Evolutionary conservation across 2,888 invertebrate species (phyloP), one percentile per base, ranked within the genome.

Genomic region (Troglohyphantes excavatus): DNA sequence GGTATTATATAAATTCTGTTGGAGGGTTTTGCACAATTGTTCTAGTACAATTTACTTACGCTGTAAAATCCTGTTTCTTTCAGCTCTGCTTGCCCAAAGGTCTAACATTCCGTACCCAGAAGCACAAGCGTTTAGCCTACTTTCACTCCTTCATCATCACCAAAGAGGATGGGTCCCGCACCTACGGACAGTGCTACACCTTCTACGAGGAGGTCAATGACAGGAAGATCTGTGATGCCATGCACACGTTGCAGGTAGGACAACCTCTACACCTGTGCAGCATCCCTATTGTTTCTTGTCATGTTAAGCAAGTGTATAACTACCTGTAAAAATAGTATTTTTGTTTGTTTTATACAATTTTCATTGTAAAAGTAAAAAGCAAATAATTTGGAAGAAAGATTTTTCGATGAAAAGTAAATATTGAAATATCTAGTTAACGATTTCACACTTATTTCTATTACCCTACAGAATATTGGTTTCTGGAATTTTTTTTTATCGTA

Each of bases 91-190:
- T 99, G 93, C 99, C 99, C 89, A 96, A 96, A 94, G 99, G 99
- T 65, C 94, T 99, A 81, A 96, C 97, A 93, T 99, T 99, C 94
- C 96, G 97, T 91, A 99, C 98, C 13, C 98, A 99, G 93, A 98
- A 97, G 94, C 97, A 98, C 94, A 95, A 95, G 43, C 73, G 85
- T 84, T 96, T 97, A 92, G 97, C 98, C 13, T 95, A 95, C 93
- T 98, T 99, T 94, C 99, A 99, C 94, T 97, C 98, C 72, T 99
- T 99, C 95, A 96, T 99, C 84, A 97, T 99, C 91, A 99, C 99
- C 17, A 95, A 97, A 92, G 99, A 99, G 94, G 98, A 99, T 95
- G 99, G 99, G 83, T 96, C 96, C 92, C 95, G 98, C 92, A 96
- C 96, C 92, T 98, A 98, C 94, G 99, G 99, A n/a, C 91, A 91